A percentile compares a stretch with the other conserved stretches of the same genome.
phyloP scores from a whole-genome alignment of 2,888 invertebrate genomes.

The Limnephilus auricula region DNA sequence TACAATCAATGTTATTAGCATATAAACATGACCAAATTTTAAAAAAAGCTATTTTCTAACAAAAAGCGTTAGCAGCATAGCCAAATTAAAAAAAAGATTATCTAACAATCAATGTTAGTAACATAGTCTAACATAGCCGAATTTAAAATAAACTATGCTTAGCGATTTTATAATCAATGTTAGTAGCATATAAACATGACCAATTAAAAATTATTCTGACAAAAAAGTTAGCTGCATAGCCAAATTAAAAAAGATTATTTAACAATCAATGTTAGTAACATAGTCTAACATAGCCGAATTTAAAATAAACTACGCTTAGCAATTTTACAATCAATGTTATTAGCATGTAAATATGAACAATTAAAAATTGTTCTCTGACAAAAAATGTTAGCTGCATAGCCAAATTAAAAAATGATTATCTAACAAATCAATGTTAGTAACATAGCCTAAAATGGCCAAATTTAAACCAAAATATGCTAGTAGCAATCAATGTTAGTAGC shows the following conservation, averaged over 20 bases:
- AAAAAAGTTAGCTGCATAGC: background rate
- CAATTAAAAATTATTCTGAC: too few relatives aligned
- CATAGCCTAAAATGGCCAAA: too few relatives aligned
- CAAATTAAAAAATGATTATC: too few relatives aligned
- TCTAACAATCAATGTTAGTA: background rate
- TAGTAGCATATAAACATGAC: too few relatives aligned
- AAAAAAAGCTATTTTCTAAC: background rate
- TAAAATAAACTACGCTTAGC: background rate
- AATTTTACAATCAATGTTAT: background rate
- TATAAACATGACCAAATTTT: background rate
- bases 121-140: background rate
- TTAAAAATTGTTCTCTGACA: background rate
- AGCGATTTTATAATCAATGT: background rate
- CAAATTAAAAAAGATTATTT: too few relatives aligned
- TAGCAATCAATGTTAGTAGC: background rate
- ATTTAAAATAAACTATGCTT: background rate
- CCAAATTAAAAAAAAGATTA: background rate
- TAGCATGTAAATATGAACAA: background rate
- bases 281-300: background rate
- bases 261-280: too few relatives aligned
- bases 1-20: background rate
- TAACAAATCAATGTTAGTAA: too few relatives aligned
- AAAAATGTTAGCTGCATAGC: background rate
- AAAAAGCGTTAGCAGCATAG: background rate
- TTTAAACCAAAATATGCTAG: too few relatives aligned